A percentile compares a stretch with the other conserved stretches of the same genome.
Evolutionary conservation across 1,140 invertebrate species (phyloP).

Genomic region (Drosophila nikananu): DNA sequence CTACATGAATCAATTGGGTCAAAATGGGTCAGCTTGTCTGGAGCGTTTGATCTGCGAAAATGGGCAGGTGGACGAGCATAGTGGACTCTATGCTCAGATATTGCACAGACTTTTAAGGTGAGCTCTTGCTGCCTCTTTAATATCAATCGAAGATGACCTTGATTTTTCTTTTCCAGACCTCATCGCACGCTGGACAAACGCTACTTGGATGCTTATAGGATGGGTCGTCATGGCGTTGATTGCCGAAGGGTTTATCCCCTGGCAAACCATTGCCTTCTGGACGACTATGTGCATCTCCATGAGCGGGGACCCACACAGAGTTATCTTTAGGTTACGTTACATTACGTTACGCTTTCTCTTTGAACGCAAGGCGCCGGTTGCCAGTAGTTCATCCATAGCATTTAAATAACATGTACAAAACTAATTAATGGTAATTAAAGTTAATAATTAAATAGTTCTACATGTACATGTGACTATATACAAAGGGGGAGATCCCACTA

Average conservation of each 20-base stretch:
- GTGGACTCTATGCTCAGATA: slow-evolving; percentile 65
- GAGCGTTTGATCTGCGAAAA: slow-evolving; percentile 68
- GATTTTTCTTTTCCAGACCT: slow-evolving; percentile 24
- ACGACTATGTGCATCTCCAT: slow-evolving; percentile 65
- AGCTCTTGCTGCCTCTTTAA: not conserved
- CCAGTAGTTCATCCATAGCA: slow-evolving; percentile 42
- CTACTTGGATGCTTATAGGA: slow-evolving; percentile 57
- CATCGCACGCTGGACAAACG: slow-evolving; percentile 44
- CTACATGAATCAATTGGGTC: slow-evolving; percentile 63
- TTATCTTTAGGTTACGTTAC: slow-evolving; percentile 22
- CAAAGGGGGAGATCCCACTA: not conserved
- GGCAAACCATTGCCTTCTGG: slow-evolving; percentile 53
- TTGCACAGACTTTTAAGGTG: slow-evolving; percentile 65
- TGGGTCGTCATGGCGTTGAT: slow-evolving; percentile 64
- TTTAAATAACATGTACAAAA: slow-evolving; percentile 67
- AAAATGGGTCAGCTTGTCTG: slow-evolving; percentile 56
- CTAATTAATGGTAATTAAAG: slow-evolving; percentile 53
- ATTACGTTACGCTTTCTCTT: slow-evolving; percentile 12
- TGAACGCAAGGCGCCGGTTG: slow-evolving; percentile 46
- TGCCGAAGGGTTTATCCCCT: slow-evolving; percentile 51
- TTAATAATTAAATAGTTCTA: slow-evolving; percentile 58
- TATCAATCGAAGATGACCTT: not conserved
- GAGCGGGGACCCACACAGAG: slow-evolving; percentile 58
- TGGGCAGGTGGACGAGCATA: slow-evolving; percentile 65
- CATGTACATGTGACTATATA: slow-evolving; percentile 49